Evolutionary conservation across 2,797 vertebrate species (phyloP).

Genomic region (Phataginus tricuspis): DNA sequence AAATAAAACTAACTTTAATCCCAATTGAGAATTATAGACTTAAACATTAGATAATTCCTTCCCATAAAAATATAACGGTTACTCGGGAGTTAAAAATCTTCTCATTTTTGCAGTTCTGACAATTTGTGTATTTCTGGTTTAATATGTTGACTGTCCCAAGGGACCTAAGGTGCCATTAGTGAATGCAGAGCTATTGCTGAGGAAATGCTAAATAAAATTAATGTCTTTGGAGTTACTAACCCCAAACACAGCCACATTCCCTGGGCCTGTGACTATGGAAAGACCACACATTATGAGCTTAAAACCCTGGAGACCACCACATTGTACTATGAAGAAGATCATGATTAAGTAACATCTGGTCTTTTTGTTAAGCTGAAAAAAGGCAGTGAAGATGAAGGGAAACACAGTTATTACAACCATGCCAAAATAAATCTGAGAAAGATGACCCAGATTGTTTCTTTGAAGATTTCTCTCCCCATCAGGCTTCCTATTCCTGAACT

Average conservation of each 20-base stretch:
- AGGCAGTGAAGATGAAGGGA: constrained; percentile 63
- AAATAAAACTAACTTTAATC: background rate
- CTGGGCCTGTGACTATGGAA: constrained; percentile 28
- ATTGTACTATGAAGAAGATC: constrained; percentile 52
- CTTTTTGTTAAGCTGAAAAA: constrained; percentile 68
- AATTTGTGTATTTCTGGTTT: constrained; percentile 68
- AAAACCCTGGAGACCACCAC: constrained; percentile 69
- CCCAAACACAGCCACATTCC: constrained; percentile 55
- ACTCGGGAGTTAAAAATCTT: constrained; percentile 70
- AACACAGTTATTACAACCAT: constrained; percentile 64
- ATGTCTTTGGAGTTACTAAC: constrained; percentile 74
- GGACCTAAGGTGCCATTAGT: constrained; percentile 62
- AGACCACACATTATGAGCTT: constrained; percentile 53
- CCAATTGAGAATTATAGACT: background rate
- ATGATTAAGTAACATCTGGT: constrained; percentile 70
- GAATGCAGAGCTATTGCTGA: constrained; percentile 72
- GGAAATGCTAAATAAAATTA: constrained; percentile 80
- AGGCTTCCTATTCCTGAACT: background rate
- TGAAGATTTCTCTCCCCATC: constrained; percentile 7
- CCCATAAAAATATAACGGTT: background rate
- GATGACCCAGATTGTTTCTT: constrained; percentile 54
- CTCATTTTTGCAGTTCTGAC: constrained; percentile 37
- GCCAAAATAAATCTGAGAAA: constrained; percentile 69
- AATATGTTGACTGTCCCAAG: constrained; percentile 66
- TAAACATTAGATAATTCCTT: background rate